Percentiles rank a stretch among this genome's conserved stretches.
Conservation (phyloP, 2,113 vertebrate species). For the Hypanus sabinus region DNA sequence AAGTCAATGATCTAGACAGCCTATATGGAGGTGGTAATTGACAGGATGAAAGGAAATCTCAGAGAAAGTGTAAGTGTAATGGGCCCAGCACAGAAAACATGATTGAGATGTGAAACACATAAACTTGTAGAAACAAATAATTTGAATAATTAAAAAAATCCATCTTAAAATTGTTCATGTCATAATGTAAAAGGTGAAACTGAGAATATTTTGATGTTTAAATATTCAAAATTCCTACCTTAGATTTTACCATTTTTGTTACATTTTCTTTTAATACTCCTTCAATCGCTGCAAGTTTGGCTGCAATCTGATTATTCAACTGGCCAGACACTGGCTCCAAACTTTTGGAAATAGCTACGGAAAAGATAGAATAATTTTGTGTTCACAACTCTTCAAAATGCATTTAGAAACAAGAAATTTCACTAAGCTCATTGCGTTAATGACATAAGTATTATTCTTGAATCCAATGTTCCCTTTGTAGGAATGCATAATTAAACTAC, state of each 20-base stretch:
- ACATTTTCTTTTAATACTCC: slow-evolving; percentile 83
- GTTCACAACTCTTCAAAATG: neutral
- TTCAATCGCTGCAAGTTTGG: slow-evolving; percentile 82
- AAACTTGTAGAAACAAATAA: neutral
- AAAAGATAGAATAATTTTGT: slow-evolving; percentile 32
- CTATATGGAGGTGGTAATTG: neutral
- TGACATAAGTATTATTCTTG: neutral
- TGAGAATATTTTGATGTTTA: slow-evolving; percentile 11
- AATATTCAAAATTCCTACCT: slow-evolving; percentile 58
- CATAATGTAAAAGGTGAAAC: neutral
- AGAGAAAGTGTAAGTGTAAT: neutral
- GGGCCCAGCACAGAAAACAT: neutral
- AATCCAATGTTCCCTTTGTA: neutral
- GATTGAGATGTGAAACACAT: neutral
- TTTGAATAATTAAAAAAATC: neutral
- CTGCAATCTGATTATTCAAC: slow-evolving; percentile 69
- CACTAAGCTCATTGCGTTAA: neutral
- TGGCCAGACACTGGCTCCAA: slow-evolving; percentile 81
- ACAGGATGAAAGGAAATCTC: neutral
- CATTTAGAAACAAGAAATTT: neutral
- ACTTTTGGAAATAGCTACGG: slow-evolving; percentile 67
- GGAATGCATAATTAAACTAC: neutral
- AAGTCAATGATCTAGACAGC: neutral
- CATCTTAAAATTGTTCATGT: neutral
- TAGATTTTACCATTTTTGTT: slow-evolving; percentile 85